phyloP scores from a whole-genome alignment of 2,113 vertebrate genomes.

The Pseudonaja textilis region DNA sequence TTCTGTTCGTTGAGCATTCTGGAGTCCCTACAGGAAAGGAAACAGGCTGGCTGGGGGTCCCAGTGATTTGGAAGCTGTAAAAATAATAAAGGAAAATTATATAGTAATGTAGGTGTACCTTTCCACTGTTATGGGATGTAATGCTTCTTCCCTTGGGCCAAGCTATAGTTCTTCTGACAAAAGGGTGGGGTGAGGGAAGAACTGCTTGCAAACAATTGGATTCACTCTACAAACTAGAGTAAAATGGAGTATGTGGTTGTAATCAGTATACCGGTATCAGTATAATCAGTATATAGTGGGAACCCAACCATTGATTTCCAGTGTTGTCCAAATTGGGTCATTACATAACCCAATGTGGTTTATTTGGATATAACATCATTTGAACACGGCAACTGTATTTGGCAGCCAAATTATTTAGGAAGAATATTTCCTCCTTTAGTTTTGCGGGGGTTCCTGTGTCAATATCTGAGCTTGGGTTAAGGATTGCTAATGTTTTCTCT shows the following conservation, averaged over 20 bases:
- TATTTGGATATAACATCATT: not conserved
- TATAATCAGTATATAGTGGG: not conserved
- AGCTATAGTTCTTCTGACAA: not conserved
- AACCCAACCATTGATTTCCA: not conserved
- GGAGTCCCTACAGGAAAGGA: not conserved
- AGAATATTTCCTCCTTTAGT: not conserved
- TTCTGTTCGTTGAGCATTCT: not conserved
- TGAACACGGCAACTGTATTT: not conserved
- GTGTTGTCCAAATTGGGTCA: not conserved
- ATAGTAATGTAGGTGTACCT: not conserved
- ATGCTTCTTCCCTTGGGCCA: not conserved
- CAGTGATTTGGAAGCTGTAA: constrained; percentile 13
- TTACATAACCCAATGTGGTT: not conserved
- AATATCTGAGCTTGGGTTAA: not conserved
- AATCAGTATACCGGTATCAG: not conserved
- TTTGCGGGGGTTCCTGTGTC: not conserved
- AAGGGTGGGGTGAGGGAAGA: not conserved
- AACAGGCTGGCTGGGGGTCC: not conserved
- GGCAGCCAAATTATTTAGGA: not conserved
- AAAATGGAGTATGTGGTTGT: not conserved
- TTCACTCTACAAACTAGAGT: not conserved
- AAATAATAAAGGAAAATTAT: not conserved
- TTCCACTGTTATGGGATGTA: not conserved
- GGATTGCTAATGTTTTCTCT: not conserved
- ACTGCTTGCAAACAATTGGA: not conserved